These are phyloP conservation scores for Mylabris phalerata DNA, from an alignment of 1,140 invertebrate genomes.

Conservation along the genomic window DNA sequence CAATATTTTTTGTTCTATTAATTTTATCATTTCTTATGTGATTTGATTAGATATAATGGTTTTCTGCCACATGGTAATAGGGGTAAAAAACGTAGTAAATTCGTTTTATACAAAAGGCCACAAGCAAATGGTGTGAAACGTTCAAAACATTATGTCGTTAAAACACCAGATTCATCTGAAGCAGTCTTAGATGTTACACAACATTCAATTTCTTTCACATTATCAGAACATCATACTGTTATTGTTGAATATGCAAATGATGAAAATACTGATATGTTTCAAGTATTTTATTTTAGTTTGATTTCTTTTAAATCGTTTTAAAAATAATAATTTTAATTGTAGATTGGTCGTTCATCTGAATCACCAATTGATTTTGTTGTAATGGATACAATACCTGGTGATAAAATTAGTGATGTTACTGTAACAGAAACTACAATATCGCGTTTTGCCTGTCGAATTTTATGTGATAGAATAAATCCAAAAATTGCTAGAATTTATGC, in stretches of 20 bases:
- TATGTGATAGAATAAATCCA: conserved; percentile 86
- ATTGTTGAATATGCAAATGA: conserved; percentile 96
- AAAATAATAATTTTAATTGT: conserved; percentile 50
- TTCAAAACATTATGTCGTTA: conserved; percentile 91
- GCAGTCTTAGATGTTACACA: conserved; percentile 84
- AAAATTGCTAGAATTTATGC: conserved; percentile 91
- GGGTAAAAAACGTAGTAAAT: conserved; percentile 87
- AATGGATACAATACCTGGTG: conserved; percentile 91
- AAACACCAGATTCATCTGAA: conserved; percentile 80
- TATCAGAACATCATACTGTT: conserved; percentile 92
- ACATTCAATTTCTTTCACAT: conserved; percentile 96
- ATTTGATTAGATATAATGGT: conserved; percentile 92
- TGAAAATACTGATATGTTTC: conserved; percentile 96
- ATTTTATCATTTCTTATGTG: conserved; percentile 94
- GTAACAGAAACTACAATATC: conserved; percentile 91
- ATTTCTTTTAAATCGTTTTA: conserved; percentile 38
- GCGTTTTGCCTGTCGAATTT: conserved; percentile 94
- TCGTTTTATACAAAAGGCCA: conserved; percentile 77
- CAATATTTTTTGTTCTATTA: conserved; percentile 71
- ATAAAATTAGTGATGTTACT: conserved; percentile 65
- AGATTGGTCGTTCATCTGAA: conserved; percentile 96
- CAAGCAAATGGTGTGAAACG: conserved; percentile 88
- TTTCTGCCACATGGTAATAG: conserved; percentile 86
- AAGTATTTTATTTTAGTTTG: conserved; percentile 54
- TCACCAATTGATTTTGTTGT: conserved; percentile 99